These are phyloP conservation scores for Xerus inauris DNA, from an alignment of 2,113 vertebrate genomes.

Conservation along the genomic window DNA sequence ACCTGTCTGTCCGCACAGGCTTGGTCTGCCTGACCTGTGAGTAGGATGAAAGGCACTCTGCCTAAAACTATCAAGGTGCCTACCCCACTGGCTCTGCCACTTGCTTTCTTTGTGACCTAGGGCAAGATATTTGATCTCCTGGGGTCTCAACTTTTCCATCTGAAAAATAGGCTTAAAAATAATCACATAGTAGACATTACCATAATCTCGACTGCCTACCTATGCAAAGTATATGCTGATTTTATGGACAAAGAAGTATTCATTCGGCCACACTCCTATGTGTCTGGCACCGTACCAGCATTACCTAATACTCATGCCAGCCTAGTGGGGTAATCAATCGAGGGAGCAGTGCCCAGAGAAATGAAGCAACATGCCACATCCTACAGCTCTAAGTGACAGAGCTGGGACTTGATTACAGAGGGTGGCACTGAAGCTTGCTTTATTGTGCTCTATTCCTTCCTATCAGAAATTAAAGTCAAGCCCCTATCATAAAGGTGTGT, in stretches of 20 bases:
- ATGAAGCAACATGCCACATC: not conserved
- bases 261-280: not conserved
- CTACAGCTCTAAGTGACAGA: not conserved
- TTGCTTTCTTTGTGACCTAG: not conserved
- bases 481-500: not conserved
- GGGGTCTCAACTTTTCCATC: not conserved
- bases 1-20: conserved; percentile 88
- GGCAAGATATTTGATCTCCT: not conserved
- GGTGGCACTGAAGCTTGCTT: not conserved
- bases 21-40: conserved; percentile 95
- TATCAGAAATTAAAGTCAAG: not conserved
- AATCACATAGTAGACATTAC: not conserved
- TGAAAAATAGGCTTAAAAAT: not conserved
- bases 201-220: not conserved
- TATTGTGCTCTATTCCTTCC: not conserved
- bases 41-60: conserved; percentile 72
- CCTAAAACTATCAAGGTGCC: not conserved
- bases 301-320: not conserved
- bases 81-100: not conserved
- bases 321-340: not conserved
- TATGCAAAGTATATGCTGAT: not conserved
- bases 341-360: not conserved
- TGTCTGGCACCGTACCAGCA: not conserved
- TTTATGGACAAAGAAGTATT: not conserved
- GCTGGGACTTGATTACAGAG: not conserved